A percentile compares a stretch with the other conserved stretches of the same genome.
These are phyloP conservation scores for Lycocerus yunnanus DNA, from an alignment of 2,888 invertebrate genomes.

Conservation along the genomic window DNA sequence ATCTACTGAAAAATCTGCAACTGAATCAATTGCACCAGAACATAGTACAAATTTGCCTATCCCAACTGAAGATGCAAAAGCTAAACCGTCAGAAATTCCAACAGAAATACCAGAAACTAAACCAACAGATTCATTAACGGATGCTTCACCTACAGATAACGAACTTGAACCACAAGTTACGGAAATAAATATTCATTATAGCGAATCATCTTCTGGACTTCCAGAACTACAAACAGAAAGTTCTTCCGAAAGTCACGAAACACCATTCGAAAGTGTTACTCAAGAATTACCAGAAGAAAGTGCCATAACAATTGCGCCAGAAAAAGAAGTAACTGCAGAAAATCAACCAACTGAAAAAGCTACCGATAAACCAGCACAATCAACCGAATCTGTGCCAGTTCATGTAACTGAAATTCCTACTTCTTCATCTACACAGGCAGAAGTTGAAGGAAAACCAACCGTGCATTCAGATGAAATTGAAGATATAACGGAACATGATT, in stretches of 20 bases:
- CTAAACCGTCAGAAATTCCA: not conserved
- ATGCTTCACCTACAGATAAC: not conserved
- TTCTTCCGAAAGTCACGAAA: not conserved
- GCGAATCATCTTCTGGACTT: not conserved
- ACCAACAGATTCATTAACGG: slow-evolving; percentile 1
- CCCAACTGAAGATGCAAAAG: slow-evolving; percentile 7
- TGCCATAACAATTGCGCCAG: not conserved
- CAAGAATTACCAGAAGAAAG: slow-evolving; percentile 2
- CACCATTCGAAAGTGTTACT: not conserved
- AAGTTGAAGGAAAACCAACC: slow-evolving; percentile 9
- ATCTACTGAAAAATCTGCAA: not conserved
- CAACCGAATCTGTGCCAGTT: slow-evolving; percentile 7
- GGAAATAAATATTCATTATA: not conserved
- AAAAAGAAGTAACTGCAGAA: slow-evolving; percentile 12
- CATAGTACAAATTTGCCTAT: not conserved
- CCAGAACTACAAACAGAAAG: not conserved
- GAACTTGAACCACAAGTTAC: slow-evolving; percentile 2
- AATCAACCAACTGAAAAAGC: not conserved
- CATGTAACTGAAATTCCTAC: slow-evolving; percentile 5
- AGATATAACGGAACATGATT: slow-evolving; percentile 12
- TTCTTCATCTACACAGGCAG: not conserved
- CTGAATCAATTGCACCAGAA: not conserved
- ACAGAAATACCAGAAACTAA: not conserved
- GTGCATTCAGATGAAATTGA: slow-evolving; percentile 7
- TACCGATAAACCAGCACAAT: not conserved